Evolutionary conservation across 2,797 vertebrate genomes (phyloP).

Genomic region (Ceryle rudis): DNA sequence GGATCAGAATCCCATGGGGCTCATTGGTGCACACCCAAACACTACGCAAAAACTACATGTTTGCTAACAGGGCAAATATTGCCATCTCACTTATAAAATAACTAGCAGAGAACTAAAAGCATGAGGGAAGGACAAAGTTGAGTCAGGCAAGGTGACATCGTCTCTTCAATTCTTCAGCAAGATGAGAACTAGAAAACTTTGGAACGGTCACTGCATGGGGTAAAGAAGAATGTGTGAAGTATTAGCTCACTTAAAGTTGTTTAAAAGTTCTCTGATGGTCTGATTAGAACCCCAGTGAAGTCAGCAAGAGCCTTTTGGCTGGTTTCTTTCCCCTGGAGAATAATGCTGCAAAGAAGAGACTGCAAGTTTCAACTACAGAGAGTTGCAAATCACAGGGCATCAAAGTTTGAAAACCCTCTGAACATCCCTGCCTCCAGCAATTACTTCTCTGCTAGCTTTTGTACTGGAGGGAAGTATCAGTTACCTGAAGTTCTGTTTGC

Average conservation of each 20-base stretch:
- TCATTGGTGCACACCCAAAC: background rate
- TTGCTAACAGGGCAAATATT: background rate
- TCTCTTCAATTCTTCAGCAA: background rate
- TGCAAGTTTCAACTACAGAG: slow-evolving; percentile 55
- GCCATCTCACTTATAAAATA: background rate
- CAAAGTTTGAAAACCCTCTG: slow-evolving; percentile 62
- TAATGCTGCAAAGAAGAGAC: background rate
- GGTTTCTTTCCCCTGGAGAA: slow-evolving; percentile 5
- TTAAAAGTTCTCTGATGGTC: background rate
- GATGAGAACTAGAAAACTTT: background rate
- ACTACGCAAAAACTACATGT: no score
- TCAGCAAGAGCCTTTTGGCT: slow-evolving; percentile 3
- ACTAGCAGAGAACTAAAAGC: background rate
- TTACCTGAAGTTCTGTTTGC: slow-evolving; percentile 26
- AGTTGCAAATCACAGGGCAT: slow-evolving; percentile 54
- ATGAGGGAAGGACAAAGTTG: background rate
- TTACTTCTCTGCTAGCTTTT: background rate
- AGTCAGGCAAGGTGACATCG: background rate
- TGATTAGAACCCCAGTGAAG: slow-evolving; percentile 39
- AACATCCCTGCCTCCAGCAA: slow-evolving; percentile 60
- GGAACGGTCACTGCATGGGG: background rate
- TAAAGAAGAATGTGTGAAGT: slow-evolving; percentile 12
- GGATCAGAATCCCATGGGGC: background rate
- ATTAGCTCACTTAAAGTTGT: slow-evolving; percentile 15
- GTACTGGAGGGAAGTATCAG: background rate